Percentiles rank a stretch among this genome's conserved stretches.
Conservation (phyloP, 2,888 invertebrate species). For the Conus canariensis region DNA sequence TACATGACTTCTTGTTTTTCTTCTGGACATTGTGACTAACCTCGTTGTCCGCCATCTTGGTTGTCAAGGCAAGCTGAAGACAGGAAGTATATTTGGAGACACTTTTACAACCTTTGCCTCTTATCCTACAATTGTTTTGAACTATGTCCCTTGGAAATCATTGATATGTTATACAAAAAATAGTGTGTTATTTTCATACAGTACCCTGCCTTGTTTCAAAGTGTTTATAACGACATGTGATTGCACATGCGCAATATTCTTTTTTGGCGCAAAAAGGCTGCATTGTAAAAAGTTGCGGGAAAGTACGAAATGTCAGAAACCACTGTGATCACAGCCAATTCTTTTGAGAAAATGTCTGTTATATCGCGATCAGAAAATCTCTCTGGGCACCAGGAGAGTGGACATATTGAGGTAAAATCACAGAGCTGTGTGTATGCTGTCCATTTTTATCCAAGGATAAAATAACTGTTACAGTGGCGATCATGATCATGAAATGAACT, state of each 20-base stretch:
- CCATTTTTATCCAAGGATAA: background rate
- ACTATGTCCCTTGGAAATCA: too few species aligned
- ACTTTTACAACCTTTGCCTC: background rate
- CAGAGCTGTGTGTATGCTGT: background rate
- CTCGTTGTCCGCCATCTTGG: constrained; percentile 70
- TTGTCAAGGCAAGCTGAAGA: constrained; percentile 62
- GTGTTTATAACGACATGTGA: too few species aligned
- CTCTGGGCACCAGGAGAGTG: background rate
- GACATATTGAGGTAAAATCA: constrained; percentile 31
- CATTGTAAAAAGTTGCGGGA: background rate
- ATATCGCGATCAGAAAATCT: background rate
- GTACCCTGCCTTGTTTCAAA: too few species aligned
- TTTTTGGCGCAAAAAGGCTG: background rate
- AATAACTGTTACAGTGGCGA: too few species aligned
- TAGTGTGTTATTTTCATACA: too few species aligned
- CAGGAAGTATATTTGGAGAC: constrained; percentile 27
- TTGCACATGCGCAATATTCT: too few species aligned
- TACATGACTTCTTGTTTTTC: background rate
- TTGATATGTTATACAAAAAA: too few species aligned
- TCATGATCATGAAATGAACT: too few species aligned
- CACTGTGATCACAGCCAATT: background rate
- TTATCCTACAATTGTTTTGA: too few species aligned
- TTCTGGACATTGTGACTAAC: constrained; percentile 45
- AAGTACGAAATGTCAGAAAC: background rate
- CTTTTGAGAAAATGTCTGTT: background rate